Conservation (phyloP, 2,888 invertebrate species). For the Anthoptus insignis region DNA sequence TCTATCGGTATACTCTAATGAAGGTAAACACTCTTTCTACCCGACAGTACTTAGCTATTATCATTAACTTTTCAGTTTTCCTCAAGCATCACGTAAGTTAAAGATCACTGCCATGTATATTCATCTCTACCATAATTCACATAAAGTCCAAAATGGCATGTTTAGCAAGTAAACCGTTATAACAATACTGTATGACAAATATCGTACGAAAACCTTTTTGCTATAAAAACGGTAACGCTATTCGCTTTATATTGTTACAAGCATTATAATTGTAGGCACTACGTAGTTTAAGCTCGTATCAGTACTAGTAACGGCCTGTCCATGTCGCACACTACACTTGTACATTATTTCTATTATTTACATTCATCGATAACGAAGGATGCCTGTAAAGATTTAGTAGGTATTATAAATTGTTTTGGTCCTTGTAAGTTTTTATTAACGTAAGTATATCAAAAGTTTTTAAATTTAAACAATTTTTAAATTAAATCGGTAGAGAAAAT, state of each 20-base stretch:
- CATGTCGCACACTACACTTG: slow-evolving; percentile 80
- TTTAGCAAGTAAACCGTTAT: slow-evolving; percentile 31
- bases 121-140: slow-evolving; percentile 57
- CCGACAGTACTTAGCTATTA: slow-evolving; percentile 41
- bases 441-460: slow-evolving; percentile 18
- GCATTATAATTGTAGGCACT: slow-evolving; percentile 89
- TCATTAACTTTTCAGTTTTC: no score
- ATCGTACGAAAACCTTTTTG: slow-evolving; percentile 40
- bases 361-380: slow-evolving; percentile 55
- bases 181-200: slow-evolving; percentile 39
- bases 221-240: slow-evolving; percentile 48
- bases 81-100: no score
- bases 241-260: slow-evolving; percentile 75
- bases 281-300: slow-evolving; percentile 89
- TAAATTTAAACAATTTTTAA: no score
- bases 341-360: slow-evolving; percentile 77
- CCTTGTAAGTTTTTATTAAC: slow-evolving; percentile 34
- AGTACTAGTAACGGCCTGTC: slow-evolving; percentile 85
- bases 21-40: slow-evolving; percentile 34
- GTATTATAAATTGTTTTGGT: slow-evolving; percentile 37
- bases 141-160: slow-evolving; percentile 24
- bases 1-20: slow-evolving; percentile 27
- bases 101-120: no score
- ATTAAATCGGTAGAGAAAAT: no score
- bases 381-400: slow-evolving; percentile 44